Evolutionary conservation across 2,888 invertebrate species (phyloP), one percentile per base, ranked within the genome.

Genomic region (Diarsia brunnea): DNA sequence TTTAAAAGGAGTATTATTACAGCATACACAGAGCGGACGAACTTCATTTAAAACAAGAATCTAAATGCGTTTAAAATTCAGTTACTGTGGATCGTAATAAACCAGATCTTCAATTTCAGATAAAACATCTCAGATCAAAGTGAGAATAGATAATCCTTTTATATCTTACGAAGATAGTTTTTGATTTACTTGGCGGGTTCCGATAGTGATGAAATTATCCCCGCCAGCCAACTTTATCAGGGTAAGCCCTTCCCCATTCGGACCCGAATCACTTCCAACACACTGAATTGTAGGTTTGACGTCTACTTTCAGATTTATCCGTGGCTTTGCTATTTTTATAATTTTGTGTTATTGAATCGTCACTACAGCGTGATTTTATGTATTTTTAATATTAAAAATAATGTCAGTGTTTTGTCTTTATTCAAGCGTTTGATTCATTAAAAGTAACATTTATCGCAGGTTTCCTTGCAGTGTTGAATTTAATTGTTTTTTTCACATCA

Each of bases 61-160:
- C 27, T 51, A 19, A 61, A 66, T 65, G 76, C 69, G 51, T 43
- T 64, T 51, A 16, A 68, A 61, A 69, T 79, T 73, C 70, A 49
- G 53, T 82, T 38, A 60, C 67, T 73, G 19, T 81, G 12, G 12
- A 77, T 19, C 43, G 60, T 53, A 73, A 75, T 68, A 84, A 79
- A 77, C 66, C 38, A 84, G 84, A 80, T 78, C 61, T 84, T 80
- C 60, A 71, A 85, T 83, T 84, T 80, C 66, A 80, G 82, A 80
- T 85, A 80, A 75, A 73, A 53, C 47, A 69, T 67, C 66, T 72
- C 53, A 63, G 64, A 79, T 79, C 38, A 47, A 63, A 77, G 67
- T 61, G 68, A 55, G 63, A 63, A 53, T 65, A 73, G 73, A 63
- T 84, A 76, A 83, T 76, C 73, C 55, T 74, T 82, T 75, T 77